Percentiles rank a stretch among this genome's conserved stretches.
These are phyloP conservation scores for Horisme vitalbata DNA, from an alignment of 2,888 invertebrate genomes.

Conservation along the genomic window DNA sequence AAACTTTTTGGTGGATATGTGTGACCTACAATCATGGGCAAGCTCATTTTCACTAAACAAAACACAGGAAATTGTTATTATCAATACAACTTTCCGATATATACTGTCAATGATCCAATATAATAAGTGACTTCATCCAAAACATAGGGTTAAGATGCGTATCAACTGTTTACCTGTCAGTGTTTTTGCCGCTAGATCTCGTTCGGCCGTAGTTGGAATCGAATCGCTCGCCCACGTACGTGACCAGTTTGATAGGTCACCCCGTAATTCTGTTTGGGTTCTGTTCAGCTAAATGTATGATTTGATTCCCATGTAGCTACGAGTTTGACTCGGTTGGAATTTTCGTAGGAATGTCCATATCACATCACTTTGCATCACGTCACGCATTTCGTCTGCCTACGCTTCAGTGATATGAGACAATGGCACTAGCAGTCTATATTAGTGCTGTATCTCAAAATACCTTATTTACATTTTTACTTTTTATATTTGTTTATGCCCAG, in stretches of 20 bases:
- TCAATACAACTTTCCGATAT: too few species aligned
- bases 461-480: not conserved
- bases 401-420: not conserved
- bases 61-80: too few species aligned
- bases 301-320: conserved; percentile 13
- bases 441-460: too few species aligned
- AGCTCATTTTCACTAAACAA: too few species aligned
- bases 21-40: too few species aligned
- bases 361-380: not conserved
- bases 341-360: not conserved
- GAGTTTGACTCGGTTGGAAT: not conserved
- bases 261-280: conserved; percentile 10
- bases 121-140: too few species aligned
- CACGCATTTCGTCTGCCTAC: not conserved
- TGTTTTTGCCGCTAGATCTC: too few species aligned
- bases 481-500: too few species aligned
- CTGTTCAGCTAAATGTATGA: conserved; percentile 11
- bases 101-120: too few species aligned
- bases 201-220: not conserved
- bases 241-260: conserved; percentile 11
- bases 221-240: conserved; percentile 5
- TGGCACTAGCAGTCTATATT: not conserved
- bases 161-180: too few species aligned
- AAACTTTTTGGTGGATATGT: too few species aligned
- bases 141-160: too few species aligned